Conservation (phyloP, 2,797 vertebrate genomes). For the Prunella strophiata region DNA sequence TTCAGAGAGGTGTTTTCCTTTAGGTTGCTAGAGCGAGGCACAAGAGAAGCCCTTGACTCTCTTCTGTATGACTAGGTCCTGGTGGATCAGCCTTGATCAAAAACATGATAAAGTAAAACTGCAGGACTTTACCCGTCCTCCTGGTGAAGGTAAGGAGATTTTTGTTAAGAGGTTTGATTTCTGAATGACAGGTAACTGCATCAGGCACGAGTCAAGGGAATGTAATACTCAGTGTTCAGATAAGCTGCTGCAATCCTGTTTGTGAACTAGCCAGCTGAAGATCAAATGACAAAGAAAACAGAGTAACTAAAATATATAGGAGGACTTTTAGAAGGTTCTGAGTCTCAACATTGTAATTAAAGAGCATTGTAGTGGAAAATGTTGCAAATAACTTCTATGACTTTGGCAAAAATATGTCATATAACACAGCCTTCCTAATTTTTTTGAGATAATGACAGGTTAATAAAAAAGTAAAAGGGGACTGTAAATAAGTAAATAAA, state of each 20-base stretch:
- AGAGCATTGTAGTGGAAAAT: background rate
- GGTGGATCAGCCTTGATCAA: background rate
- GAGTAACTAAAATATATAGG: background rate
- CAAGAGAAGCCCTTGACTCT: background rate
- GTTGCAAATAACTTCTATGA: background rate
- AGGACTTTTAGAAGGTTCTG: background rate
- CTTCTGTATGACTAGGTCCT: background rate
- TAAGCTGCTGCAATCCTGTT: background rate
- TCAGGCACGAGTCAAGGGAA: background rate
- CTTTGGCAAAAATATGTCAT: background rate
- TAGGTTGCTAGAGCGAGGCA: background rate
- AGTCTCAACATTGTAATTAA: background rate
- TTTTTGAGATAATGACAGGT: background rate
- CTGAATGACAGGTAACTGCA: background rate
- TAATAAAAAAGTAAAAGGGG: background rate
- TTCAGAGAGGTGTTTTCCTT: constrained; percentile 5
- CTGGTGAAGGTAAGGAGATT: constrained; percentile 10
- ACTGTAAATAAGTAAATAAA: background rate
- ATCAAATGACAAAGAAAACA: background rate
- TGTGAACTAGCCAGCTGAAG: background rate
- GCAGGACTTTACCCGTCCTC: background rate
- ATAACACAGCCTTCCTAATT: background rate
- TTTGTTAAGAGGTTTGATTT: background rate
- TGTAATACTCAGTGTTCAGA: background rate
- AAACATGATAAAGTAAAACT: background rate